Conservation (phyloP, 2,113 vertebrate genomes). For the Hiodon alosoides region DNA sequence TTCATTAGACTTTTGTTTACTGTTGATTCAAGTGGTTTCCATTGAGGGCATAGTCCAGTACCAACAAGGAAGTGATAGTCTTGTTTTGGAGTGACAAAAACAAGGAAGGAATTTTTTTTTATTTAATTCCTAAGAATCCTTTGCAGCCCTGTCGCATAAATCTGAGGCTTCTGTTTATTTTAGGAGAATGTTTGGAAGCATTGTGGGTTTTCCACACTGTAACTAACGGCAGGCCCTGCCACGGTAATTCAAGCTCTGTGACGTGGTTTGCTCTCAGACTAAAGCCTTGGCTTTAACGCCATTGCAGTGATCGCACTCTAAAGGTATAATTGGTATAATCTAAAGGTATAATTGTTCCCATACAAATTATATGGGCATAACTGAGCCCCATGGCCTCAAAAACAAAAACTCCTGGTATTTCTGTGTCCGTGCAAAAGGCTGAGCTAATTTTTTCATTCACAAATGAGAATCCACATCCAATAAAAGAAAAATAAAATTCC, state of each 20-base stretch:
- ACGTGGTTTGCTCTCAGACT: slow-evolving; percentile 11
- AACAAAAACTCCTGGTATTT: no score
- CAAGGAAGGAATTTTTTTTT: neutral
- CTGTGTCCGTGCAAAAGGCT: no score
- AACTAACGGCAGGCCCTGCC: slow-evolving; percentile 13
- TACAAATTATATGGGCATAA: no score
- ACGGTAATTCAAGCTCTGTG: slow-evolving; percentile 15
- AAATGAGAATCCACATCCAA: no score
- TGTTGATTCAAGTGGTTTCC: no score
- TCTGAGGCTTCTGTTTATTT: slow-evolving; percentile 32
- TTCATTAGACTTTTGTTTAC: no score
- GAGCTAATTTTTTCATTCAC: no score
- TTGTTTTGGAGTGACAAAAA: neutral
- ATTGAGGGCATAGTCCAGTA: no score
- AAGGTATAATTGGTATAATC: slow-evolving; percentile 4
- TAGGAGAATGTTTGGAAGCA: slow-evolving; percentile 28
- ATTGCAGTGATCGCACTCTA: neutral
- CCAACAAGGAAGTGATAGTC: no score
- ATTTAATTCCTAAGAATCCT: neutral
- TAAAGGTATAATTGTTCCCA: no score
- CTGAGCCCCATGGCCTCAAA: no score
- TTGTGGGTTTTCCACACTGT: slow-evolving; percentile 17
- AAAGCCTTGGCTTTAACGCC: slow-evolving; percentile 1
- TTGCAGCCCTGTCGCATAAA: neutral
- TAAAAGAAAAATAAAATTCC: no score